A percentile compares a stretch with the other conserved stretches of the same genome.
Evolutionary conservation across 64 coral and sea anemone species (phyloP).

Genomic region (Pachyseris speciosa): DNA sequence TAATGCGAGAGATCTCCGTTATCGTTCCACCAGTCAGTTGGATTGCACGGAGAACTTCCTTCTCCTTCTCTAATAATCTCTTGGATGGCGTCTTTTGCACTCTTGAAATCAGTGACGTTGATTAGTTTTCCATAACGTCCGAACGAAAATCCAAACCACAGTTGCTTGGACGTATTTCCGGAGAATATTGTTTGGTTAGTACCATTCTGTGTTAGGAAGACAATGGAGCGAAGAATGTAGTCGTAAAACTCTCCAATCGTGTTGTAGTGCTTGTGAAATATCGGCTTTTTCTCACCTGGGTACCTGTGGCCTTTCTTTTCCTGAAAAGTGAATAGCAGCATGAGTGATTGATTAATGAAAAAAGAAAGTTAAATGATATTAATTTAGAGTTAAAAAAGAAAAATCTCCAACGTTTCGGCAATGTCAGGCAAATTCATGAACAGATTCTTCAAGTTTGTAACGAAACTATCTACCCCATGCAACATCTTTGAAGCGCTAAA

Average conservation of each 20-base stretch:
- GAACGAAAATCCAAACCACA: background rate
- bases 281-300: background rate
- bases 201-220: constrained; percentile 14
- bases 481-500: no score
- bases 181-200: constrained; percentile 34
- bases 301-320: background rate
- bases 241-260: constrained; percentile 45
- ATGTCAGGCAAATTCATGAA: no score
- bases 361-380: no score
- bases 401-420: no score
- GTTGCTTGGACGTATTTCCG: constrained; percentile 19
- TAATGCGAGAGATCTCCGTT: constrained; percentile 45
- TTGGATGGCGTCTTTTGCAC: constrained; percentile 17
- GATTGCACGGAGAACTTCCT: constrained; percentile 55
- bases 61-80: constrained; percentile 36
- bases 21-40: background rate
- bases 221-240: background rate
- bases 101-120: background rate
- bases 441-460: no score
- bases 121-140: background rate
- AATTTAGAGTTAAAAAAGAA: no score
- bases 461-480: no score
- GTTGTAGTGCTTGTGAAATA: constrained; percentile 13
- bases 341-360: no score
- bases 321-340: background rate